Percentiles rank a stretch among this genome's conserved stretches.
phyloP scores from a whole-genome alignment of 92 coral and sea anemone genomes.

The Heliopora coerulea region DNA sequence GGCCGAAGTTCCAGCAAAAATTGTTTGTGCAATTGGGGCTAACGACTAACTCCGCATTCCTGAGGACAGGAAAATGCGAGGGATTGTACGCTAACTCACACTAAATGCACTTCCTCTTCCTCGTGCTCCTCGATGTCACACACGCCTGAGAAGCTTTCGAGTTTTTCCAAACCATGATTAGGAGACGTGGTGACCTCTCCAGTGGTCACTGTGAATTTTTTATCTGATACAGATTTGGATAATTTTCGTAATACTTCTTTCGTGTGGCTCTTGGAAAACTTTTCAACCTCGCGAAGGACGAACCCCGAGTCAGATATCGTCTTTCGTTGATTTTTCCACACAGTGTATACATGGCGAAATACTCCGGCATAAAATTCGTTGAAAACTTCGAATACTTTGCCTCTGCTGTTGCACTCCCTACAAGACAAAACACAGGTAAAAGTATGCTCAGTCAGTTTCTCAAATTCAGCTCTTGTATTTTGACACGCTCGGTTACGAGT shows the following conservation, averaged over 20 bases:
- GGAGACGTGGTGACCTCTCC: slow-evolving; percentile 74
- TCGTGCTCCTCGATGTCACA: slow-evolving; percentile 82
- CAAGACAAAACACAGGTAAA: no score
- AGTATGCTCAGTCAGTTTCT: no score
- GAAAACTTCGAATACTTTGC: slow-evolving; percentile 70
- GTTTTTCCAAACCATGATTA: slow-evolving; percentile 54
- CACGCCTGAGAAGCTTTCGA: slow-evolving; percentile 87
- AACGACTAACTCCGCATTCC: no score
- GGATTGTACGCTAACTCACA: slow-evolving; percentile 21
- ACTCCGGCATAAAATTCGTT: slow-evolving; percentile 83
- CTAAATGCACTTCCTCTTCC: slow-evolving; percentile 94
- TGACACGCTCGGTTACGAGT: no score
- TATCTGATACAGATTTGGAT: slow-evolving; percentile 65
- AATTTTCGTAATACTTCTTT: slow-evolving; percentile 64
- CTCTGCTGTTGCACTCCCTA: slow-evolving; percentile 82
- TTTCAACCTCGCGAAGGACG: slow-evolving; percentile 90
- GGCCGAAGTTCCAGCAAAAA: no score
- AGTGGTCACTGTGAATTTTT: slow-evolving; percentile 64
- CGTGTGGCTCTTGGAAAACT: slow-evolving; percentile 71
- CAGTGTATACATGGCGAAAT: slow-evolving; percentile 69
- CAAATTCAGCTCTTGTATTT: no score
- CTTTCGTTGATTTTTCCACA: slow-evolving; percentile 97
- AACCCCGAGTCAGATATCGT: slow-evolving; percentile 96
- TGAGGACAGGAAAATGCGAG: no score
- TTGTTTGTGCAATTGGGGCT: no score